Base-by-base conservation (phyloP, 2,888 invertebrate species). In the Pseudococcus viburni region DNA sequence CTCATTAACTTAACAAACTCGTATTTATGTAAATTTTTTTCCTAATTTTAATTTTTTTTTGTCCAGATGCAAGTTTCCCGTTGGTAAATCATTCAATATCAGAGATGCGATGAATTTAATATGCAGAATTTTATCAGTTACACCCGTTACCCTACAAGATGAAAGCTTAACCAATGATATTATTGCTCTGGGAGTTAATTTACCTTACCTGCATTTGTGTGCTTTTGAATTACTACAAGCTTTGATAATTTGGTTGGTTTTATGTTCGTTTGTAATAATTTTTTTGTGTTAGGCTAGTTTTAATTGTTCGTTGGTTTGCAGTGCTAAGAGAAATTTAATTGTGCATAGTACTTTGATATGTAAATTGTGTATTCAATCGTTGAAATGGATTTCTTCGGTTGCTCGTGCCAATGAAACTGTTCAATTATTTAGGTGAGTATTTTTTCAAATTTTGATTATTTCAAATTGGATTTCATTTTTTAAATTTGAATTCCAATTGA, bases 241-340 rank as follows among this genome's bases (percentile, higher is more conserved):
- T 42, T 64, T 90, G 46, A 89, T 90, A 15, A 86, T 89, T 86
- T 87, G 89, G 90, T 90, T 84, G 46, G 85, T 48, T 15, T 17
- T 51, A 1, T 46, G 7, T 1, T 46, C 46, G 12, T 51, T 88
- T n/a, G 3, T 26, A 51, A 7, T 51, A 4, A 19, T 22, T n/a
- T 33, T 39, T n/a, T 33, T 80, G 17, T n/a, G n/a, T n/a, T 4
- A 5, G 84, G 9, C n/a, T 19, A 22, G 19, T 68, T 26, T 19
- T 46, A 73, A 64, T 84, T 51, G 15, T 85, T 88, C 55, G 17
- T 42, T 59, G 46, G 9, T 88, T 89, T 85, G 17, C 33, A 90
- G 90, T 68, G 86, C 88, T 33, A 89, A 89, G n/a, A 88, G 90
- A 5, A 88, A 89, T 88, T 88, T 90, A 88, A 89, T 90, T 9